Conservation (phyloP, 1,140 invertebrate genomes). For the Wiebesia pumilae region DNA sequence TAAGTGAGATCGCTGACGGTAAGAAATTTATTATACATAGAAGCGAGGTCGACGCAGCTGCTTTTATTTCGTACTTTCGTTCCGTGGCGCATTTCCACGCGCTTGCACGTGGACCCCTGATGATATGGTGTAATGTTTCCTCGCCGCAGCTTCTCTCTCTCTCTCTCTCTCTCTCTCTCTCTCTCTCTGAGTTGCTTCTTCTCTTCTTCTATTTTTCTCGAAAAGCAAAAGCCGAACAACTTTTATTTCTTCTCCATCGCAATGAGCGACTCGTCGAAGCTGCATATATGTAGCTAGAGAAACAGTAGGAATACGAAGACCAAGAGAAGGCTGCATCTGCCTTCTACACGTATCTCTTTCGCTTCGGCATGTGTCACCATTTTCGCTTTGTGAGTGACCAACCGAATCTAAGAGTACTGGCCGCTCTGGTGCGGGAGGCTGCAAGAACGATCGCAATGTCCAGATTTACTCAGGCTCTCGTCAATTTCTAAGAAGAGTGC, state of each 20-base stretch:
- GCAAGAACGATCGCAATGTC: constrained; percentile 35
- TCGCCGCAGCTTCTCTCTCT: background rate
- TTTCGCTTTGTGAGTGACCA: constrained; percentile 1
- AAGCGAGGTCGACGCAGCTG: background rate
- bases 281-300: too few relatives aligned
- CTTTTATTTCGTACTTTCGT: constrained; percentile 41
- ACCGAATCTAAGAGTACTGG: background rate
- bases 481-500: constrained; percentile 26
- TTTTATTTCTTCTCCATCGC: constrained; percentile 22
- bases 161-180: background rate
- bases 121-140: constrained; percentile 34
- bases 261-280: background rate
- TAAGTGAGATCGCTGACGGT: constrained; percentile 39
- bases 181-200: too few relatives aligned
- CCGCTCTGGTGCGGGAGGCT: background rate
- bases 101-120: constrained; percentile 2
- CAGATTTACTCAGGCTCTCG: constrained; percentile 21
- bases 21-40: constrained; percentile 46
- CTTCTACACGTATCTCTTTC: background rate
- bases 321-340: too few relatives aligned
- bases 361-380: constrained; percentile 22
- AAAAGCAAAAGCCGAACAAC: background rate
- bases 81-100: constrained; percentile 13
- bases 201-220: too few relatives aligned
- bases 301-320: too few relatives aligned